Percentiles rank a stretch among this genome's conserved stretches.
phyloP scores from a whole-genome alignment of 1,140 invertebrate species.

The Dufourea novaeangliae region DNA sequence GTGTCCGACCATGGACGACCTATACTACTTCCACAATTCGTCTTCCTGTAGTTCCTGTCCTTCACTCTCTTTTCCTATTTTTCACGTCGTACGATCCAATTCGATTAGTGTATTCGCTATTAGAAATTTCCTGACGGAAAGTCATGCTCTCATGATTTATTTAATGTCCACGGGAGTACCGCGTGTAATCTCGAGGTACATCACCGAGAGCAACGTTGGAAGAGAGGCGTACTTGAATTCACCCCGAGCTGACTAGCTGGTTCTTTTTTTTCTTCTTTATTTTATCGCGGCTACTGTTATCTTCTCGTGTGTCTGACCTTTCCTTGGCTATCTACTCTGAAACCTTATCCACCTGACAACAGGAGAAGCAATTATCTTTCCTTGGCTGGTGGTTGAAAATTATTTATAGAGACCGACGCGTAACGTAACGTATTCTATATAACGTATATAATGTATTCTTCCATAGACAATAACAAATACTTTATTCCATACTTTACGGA shows the following conservation, averaged over 20 bases:
- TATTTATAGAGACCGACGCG: slow-evolving; percentile 27
- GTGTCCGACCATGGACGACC: not conserved
- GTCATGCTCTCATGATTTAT: not conserved
- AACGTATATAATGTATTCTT: too few species aligned
- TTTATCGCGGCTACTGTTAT: slow-evolving; percentile 28
- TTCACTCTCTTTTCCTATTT: too few species aligned
- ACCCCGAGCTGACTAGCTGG: slow-evolving; percentile 6
- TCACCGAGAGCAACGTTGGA: too few species aligned
- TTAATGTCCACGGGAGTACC: too few species aligned
- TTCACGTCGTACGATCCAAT: too few species aligned
- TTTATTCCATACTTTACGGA: not conserved
- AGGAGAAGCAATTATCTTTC: slow-evolving; percentile 33
- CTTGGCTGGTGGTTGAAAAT: slow-evolving; percentile 9
- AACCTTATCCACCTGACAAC: slow-evolving; percentile 37
- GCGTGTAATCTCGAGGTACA: not conserved
- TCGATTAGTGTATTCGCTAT: too few species aligned
- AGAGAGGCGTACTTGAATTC: not conserved
- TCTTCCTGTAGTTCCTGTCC: too few species aligned
- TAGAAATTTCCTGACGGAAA: too few species aligned
- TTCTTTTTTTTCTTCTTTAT: too few species aligned
- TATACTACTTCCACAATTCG: not conserved
- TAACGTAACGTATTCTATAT: not conserved
- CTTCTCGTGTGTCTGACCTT: slow-evolving; percentile 41
- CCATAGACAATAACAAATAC: not conserved
- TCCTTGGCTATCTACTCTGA: slow-evolving; percentile 33